phyloP scores from a whole-genome alignment of 2,113 vertebrate genomes.

The Ellobius talpinus region DNA sequence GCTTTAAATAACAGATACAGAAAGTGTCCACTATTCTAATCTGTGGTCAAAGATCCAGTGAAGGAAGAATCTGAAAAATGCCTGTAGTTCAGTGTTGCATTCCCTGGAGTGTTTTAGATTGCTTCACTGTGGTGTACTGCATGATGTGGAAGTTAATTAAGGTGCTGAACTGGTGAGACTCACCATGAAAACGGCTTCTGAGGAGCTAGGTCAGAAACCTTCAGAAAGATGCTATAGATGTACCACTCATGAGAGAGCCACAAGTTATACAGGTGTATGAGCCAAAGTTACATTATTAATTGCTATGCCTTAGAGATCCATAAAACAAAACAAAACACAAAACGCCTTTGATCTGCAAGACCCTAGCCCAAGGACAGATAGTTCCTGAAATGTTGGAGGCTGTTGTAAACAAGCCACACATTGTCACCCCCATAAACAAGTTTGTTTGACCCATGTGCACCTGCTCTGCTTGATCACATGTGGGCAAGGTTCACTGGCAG shows the following conservation, averaged over 20 bases:
- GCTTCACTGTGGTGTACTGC: not conserved
- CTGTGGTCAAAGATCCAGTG: not conserved
- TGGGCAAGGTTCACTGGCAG: not conserved
- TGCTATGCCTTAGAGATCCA: not conserved
- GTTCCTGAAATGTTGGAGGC: not conserved
- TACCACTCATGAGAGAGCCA: not conserved
- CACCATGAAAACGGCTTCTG: not conserved
- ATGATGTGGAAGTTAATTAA: not conserved
- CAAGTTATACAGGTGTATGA: not conserved
- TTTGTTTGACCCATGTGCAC: not conserved
- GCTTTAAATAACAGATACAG: not conserved
- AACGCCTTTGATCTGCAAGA: not conserved
- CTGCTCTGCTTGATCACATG: not conserved
- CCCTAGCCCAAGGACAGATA: not conserved
- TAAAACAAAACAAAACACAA: not conserved
- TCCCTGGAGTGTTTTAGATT: not conserved
- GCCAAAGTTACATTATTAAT: not conserved
- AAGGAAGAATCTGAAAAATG: not conserved
- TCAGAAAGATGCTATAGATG: not conserved
- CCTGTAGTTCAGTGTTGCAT: not conserved
- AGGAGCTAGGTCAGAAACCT: not conserved
- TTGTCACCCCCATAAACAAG: not conserved
- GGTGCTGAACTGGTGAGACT: not conserved
- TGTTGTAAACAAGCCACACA: not conserved
- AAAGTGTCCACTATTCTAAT: not conserved